Evolutionary conservation across 2,113 vertebrate genomes (phyloP).

Genomic region (Dasypus novemcinctus): DNA sequence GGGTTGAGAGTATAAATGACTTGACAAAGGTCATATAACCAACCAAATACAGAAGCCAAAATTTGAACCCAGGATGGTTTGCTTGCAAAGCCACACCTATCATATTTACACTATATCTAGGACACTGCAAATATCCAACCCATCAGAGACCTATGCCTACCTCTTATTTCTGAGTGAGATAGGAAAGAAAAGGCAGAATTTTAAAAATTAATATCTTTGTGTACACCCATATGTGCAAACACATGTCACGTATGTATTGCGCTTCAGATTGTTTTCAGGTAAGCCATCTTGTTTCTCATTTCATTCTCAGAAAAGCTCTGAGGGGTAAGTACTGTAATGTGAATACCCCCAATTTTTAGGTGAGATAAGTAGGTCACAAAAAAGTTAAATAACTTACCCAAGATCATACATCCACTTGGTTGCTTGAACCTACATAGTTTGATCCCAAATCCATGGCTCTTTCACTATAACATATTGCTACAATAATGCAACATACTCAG

Average conservation of each 20-base stretch:
- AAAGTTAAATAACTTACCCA: background rate
- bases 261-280: background rate
- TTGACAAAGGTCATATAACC: constrained; percentile 9
- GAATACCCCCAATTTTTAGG: background rate
- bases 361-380: background rate
- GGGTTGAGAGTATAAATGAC: background rate
- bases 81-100: background rate
- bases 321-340: background rate
- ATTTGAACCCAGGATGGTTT: constrained; percentile 6
- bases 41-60: background rate
- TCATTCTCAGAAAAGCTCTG: background rate
- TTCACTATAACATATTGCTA: background rate
- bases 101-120: background rate
- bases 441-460: background rate
- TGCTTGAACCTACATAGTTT: background rate
- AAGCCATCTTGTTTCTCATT: background rate
- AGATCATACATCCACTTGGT: background rate
- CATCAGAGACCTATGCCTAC: background rate
- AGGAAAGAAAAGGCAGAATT: background rate
- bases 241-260: background rate
- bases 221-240: background rate
- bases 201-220: background rate
- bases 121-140: background rate
- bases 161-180: background rate
- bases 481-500: background rate